Evolutionary conservation across 2,888 invertebrate genomes (phyloP), one percentile per base, ranked within the genome.

Genomic region (Rhaphigaster nebulosa): DNA sequence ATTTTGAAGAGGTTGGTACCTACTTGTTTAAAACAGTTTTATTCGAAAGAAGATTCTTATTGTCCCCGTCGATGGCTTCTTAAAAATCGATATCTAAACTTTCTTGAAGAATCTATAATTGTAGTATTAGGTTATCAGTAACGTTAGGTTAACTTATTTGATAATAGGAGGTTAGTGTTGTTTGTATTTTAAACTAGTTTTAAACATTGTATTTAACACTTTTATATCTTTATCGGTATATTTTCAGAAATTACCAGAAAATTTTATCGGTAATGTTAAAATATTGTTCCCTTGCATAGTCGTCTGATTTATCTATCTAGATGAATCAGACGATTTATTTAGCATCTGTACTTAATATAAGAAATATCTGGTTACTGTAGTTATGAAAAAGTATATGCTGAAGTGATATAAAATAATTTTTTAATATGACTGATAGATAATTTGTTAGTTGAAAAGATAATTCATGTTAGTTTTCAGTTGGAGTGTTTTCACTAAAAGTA

Each of bases 1-100:
- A 84, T 84, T 84, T 45, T n/a, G 84, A 84, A 84, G 84, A n/a
- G 84, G 84, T 84, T 84, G 84, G 84, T 84, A 84, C 45, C 13
- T n/a, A 84, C 45, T 45, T 84, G 41, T 45, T 76, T n/a, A 84
- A 84, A 84, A 84, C 84, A 45, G 45, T 45, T 84, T 84, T n/a
- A 45, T 45, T 84, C 26, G 84, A 50, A 84, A 84, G 84, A 84
- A 84, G 45, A 84, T 5, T 45, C 84, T 84, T 65, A 65, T 80
- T 84, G 84, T 84, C 1, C 45, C n/a, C 45, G 84, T 84, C 84
- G 84, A 45, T 84, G 84, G 84, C 84, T 84, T 84, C 84, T 84
- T 84, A 84, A 45, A 84, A 84, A 84, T 84, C 84, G 84, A 84
- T 84, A 84, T 50, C 41, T 84, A n/a, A 84, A 50, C n/a, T 84